Evolutionary conservation across 2,797 vertebrate species (phyloP).

Genomic region (Lerista edwardsae): DNA sequence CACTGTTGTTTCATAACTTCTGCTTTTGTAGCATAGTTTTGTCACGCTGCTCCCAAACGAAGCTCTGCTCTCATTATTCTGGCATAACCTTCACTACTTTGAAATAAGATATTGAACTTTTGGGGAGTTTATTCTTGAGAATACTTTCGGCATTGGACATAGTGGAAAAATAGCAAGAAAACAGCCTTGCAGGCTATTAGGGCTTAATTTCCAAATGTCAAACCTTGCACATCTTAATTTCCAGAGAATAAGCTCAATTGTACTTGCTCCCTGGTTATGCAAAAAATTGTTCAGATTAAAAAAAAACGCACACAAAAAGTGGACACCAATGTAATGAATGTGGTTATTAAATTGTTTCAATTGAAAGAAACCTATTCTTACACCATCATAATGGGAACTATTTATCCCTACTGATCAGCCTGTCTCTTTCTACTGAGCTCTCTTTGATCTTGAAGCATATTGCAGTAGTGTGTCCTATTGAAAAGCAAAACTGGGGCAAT

Average conservation of each 20-base stretch:
- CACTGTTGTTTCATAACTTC: slow-evolving; percentile 15
- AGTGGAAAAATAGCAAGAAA: slow-evolving; percentile 93
- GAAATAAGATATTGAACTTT: slow-evolving; percentile 73
- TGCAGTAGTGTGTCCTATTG: slow-evolving; percentile 99
- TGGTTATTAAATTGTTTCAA: slow-evolving; percentile 99
- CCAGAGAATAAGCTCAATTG: slow-evolving; percentile 87
- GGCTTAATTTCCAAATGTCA: slow-evolving; percentile 96
- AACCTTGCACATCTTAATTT: slow-evolving; percentile 95
- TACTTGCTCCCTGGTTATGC: slow-evolving; percentile 86
- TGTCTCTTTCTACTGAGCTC: slow-evolving; percentile 94
- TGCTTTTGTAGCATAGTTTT: slow-evolving; percentile 47
- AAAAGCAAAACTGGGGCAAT: slow-evolving; percentile 99
- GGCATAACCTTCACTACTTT: slow-evolving; percentile 63
- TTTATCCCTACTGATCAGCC: slow-evolving; percentile 99
- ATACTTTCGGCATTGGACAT: slow-evolving; percentile 90
- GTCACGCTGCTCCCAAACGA: slow-evolving; percentile 33
- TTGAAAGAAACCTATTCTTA: slow-evolving; percentile 98
- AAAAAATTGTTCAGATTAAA: slow-evolving; percentile 83
- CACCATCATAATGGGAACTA: slow-evolving; percentile 99
- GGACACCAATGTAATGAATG: slow-evolving; percentile 97
- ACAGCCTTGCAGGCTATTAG: slow-evolving; percentile 93
- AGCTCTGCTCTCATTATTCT: slow-evolving; percentile 41
- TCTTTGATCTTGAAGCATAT: slow-evolving; percentile 99
- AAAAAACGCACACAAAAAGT: slow-evolving; percentile 79
- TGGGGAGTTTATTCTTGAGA: slow-evolving; percentile 72